These are phyloP conservation scores for Astyanax mexicanus DNA, from an alignment of 2,797 vertebrate genomes.

Conservation along the genomic window DNA sequence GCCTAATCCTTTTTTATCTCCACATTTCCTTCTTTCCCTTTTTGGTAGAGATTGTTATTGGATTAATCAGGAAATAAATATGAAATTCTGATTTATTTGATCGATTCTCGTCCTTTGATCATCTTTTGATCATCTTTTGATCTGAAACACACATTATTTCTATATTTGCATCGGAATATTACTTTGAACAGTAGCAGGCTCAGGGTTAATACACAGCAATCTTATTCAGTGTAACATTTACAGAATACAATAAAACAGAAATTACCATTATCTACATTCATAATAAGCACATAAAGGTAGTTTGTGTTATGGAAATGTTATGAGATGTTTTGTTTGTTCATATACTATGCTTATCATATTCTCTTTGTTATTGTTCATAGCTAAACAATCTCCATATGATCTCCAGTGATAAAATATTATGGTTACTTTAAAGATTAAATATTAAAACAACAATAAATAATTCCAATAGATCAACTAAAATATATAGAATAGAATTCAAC, in stretches of 20 bases:
- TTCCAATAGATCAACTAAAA: neutral
- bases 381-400: slow-evolving; percentile 14
- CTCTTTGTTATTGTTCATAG: neutral
- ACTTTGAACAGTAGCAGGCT: neutral
- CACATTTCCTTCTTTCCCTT: too few relatives aligned
- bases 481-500: neutral
- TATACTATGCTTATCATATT: neutral
- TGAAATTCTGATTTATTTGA: too few relatives aligned
- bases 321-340: neutral
- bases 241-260: neutral
- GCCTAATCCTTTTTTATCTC: too few relatives aligned
- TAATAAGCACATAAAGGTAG: neutral
- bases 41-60: too few relatives aligned
- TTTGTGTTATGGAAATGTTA: neutral
- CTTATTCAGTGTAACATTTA: too few relatives aligned
- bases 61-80: too few relatives aligned
- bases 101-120: too few relatives aligned
- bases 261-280: neutral
- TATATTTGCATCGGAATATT: too few relatives aligned
- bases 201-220: neutral
- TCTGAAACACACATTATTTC: too few relatives aligned
- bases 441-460: slow-evolving; percentile 17
- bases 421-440: slow-evolving; percentile 19
- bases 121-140: too few relatives aligned
- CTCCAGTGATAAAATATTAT: neutral